Conservation (phyloP, 2,113 vertebrate genomes). For the Gobius niger region DNA sequence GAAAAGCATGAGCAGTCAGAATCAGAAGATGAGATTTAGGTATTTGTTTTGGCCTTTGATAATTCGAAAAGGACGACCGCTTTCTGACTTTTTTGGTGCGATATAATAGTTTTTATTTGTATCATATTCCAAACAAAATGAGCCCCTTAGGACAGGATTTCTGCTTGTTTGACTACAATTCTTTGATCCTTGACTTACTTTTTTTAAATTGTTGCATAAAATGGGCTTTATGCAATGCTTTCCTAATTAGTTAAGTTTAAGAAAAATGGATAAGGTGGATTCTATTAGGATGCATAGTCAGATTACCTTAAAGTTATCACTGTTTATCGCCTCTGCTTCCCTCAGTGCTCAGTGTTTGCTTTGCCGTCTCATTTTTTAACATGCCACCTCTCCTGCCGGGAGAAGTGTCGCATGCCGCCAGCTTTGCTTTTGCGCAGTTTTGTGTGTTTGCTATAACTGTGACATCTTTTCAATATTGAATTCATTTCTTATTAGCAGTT, state of each 20-base stretch:
- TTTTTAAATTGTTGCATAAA: neutral
- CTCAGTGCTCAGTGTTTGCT: neutral
- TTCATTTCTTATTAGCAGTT: neutral
- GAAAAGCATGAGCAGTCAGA: neutral
- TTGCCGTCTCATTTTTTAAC: neutral
- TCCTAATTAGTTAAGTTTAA: neutral
- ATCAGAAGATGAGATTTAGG: neutral
- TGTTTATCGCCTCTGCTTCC: neutral
- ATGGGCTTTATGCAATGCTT: neutral
- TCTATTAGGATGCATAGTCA: neutral
- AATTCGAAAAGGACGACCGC: too few species aligned
- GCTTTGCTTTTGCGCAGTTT: constrained; percentile 8
- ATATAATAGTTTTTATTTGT: neutral
- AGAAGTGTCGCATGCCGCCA: constrained; percentile 23
- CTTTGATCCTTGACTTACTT: neutral
- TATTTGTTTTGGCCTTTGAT: too few species aligned
- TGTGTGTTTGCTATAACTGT: neutral
- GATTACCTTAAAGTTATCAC: neutral
- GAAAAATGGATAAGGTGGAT: neutral
- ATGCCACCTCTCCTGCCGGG: neutral
- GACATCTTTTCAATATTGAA: neutral
- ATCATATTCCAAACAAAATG: neutral
- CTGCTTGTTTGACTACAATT: neutral
- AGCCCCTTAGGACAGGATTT: constrained; percentile 63
- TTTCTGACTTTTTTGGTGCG: neutral